A percentile compares a stretch with the other conserved stretches of the same genome.
Conservation (phyloP, 2,113 vertebrate genomes). For the Cairina moschata region DNA sequence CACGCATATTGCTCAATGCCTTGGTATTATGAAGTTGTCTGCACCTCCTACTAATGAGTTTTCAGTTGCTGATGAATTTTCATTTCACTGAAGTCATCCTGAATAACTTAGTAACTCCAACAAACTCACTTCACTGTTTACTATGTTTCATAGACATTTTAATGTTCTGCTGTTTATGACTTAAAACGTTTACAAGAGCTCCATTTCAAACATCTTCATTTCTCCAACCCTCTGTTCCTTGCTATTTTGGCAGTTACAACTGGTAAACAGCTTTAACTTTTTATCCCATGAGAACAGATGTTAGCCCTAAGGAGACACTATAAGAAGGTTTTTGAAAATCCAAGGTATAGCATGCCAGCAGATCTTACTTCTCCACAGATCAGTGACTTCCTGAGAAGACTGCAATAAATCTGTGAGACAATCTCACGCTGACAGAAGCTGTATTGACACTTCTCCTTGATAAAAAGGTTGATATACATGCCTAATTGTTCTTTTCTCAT, state of each 20-base stretch:
- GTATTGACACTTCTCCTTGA: not conserved
- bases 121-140: not conserved
- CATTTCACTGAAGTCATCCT: not conserved
- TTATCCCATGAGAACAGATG: not conserved
- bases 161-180: not conserved
- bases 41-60: not conserved
- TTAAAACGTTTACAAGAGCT: not conserved
- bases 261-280: not conserved
- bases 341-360: not conserved
- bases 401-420: not conserved
- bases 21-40: not conserved
- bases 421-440: not conserved
- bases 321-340: not conserved
- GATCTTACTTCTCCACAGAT: not conserved
- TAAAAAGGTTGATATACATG: not conserved
- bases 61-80: not conserved
- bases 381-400: not conserved
- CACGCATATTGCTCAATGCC: not conserved
- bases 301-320: not conserved
- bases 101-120: not conserved
- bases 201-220: not conserved
- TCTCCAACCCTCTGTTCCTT: not conserved
- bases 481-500: not conserved
- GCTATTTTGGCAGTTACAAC: not conserved
- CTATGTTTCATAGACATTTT: not conserved